These are phyloP conservation scores for Sinhomidia bicolor DNA, from an alignment of 2,888 invertebrate species.

Conservation along the genomic window DNA sequence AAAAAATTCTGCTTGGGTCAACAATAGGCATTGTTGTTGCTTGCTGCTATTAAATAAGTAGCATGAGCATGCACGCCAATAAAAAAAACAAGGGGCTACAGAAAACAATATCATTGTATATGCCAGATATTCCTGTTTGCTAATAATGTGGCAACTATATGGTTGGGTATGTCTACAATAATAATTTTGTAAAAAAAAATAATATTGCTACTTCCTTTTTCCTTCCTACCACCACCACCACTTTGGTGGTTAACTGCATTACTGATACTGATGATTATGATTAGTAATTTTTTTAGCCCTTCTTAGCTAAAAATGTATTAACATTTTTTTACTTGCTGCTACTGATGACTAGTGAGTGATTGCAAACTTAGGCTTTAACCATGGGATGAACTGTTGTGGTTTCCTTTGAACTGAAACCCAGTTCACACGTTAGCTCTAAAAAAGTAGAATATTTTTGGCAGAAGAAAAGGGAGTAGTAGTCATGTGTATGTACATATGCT, in stretches of 20 bases:
- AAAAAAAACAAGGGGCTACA: background rate
- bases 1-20: background rate
- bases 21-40: constrained; percentile 3
- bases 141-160: background rate
- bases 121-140: constrained; percentile 7
- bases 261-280: no score
- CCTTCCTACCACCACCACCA: constrained; percentile 32
- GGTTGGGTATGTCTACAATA: background rate
- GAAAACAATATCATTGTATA: background rate
- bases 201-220: constrained; percentile 39
- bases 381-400: constrained; percentile 32
- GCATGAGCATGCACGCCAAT: background rate
- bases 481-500: no score
- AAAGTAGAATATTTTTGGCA: no score
- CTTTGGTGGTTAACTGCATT: constrained; percentile 4
- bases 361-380: no score
- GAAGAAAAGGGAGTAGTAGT: no score
- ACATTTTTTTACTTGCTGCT: background rate
- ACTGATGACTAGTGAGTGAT: no score
- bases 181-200: constrained; percentile 26
- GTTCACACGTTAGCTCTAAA: constrained; percentile 12
- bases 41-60: no score
- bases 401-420: constrained; percentile 37
- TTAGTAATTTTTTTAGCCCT: constrained; percentile 27
- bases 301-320: background rate